Conservation (phyloP, 2,113 vertebrate species). For the Gallinago media region DNA sequence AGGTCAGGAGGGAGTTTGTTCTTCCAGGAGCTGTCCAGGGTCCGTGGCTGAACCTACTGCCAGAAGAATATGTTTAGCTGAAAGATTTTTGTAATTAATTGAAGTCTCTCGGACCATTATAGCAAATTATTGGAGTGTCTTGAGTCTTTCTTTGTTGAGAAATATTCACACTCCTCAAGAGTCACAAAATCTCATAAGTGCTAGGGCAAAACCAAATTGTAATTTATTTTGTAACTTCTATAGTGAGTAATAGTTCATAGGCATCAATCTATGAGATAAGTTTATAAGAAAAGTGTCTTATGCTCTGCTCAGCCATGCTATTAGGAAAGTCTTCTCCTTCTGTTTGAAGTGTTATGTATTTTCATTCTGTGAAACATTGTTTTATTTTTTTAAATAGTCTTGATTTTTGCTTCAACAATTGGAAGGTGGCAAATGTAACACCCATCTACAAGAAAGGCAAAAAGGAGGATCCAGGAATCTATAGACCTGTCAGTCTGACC, state of each 20-base stretch:
- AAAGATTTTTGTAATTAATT: not conserved
- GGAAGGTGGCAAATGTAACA: too few species aligned
- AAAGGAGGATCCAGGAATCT: too few species aligned
- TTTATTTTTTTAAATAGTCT: not conserved
- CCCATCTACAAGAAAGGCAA: too few species aligned
- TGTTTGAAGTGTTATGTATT: not conserved
- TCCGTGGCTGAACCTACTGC: not conserved
- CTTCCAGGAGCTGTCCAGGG: slow-evolving; percentile 25
- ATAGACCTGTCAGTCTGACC: too few species aligned
- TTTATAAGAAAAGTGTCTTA: not conserved
- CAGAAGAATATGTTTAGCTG: not conserved
- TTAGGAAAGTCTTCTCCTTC: not conserved
- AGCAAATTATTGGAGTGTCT: not conserved
- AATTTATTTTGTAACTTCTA: not conserved
- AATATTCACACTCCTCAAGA: not conserved
- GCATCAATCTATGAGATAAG: not conserved
- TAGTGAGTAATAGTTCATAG: not conserved
- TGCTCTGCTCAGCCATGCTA: not conserved
- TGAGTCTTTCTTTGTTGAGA: not conserved
- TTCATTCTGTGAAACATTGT: not conserved
- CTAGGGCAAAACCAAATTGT: not conserved
- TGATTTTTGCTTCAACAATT: not conserved
- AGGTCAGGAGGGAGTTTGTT: not conserved
- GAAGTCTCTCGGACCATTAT: not conserved
- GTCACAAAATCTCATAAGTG: not conserved